Evolutionary conservation across 2,888 invertebrate genomes (phyloP).

Genomic region (Exephanes ischioxanthus): DNA sequence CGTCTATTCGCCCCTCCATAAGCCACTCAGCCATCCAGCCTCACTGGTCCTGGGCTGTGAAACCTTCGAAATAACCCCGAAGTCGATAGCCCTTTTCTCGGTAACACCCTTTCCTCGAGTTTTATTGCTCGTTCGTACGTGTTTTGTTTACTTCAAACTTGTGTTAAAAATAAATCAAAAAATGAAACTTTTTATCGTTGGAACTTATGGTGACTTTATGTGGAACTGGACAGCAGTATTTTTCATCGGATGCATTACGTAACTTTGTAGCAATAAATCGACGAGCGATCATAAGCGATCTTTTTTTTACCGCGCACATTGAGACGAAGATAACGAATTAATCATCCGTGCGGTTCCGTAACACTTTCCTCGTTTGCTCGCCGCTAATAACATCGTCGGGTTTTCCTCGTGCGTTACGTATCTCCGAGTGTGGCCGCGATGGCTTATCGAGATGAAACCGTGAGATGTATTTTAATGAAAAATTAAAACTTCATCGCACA

Average conservation of each 20-base stretch:
- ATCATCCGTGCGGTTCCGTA: background rate
- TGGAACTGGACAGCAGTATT: background rate
- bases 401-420: background rate
- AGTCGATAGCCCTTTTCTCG: conserved; percentile 32
- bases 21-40: background rate
- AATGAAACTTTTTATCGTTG: background rate
- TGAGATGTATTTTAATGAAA: background rate
- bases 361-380: background rate
- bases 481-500: background rate
- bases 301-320: background rate
- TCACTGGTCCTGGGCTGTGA: background rate
- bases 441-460: background rate
- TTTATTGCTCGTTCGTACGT: conserved; percentile 29
- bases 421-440: background rate
- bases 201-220: background rate
- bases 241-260: background rate
- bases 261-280: background rate
- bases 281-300: background rate
- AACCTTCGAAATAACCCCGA: conserved; percentile 13
- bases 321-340: background rate
- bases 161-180: conserved; percentile 1
- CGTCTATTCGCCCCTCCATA: conserved; percentile 11
- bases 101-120: conserved; percentile 14
- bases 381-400: background rate
- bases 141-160: background rate